phyloP scores from a whole-genome alignment of 1,140 invertebrate genomes.

The Brachionus calyciflorus region DNA sequence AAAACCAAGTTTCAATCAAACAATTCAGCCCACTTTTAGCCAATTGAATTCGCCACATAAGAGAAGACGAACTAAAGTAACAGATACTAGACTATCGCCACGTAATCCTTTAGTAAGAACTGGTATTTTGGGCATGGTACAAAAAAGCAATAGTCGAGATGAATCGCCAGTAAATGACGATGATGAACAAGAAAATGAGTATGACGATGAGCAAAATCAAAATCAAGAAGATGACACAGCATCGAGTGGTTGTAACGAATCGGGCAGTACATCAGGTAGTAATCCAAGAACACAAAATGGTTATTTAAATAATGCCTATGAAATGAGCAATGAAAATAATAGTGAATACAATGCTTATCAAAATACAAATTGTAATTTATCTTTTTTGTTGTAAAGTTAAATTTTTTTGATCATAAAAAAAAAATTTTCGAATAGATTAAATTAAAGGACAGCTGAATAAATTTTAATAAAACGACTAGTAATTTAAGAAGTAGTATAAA shows the following conservation, averaged over 20 bases:
- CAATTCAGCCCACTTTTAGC: not conserved
- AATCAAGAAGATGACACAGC: constrained; percentile 33
- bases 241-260: constrained; percentile 22
- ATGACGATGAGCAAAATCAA: constrained; percentile 10
- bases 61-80: constrained; percentile 33
- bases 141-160: not conserved
- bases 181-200: not conserved
- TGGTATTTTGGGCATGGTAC: not conserved
- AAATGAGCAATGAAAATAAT: not conserved
- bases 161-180: constrained; percentile 5
- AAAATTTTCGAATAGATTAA: too few species aligned
- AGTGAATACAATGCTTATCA: constrained; percentile 46
- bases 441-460: too few species aligned
- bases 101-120: not conserved
- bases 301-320: not conserved
- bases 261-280: constrained; percentile 16
- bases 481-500: too few species aligned
- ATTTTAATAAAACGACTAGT: too few species aligned
- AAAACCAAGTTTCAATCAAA: not conserved
- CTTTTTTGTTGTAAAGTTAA: constrained; percentile 17
- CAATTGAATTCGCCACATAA: constrained; percentile 27
- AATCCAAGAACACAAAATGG: not conserved
- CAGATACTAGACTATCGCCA: constrained; percentile 34
- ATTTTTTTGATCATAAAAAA: not conserved
- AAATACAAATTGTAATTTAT: too few species aligned